A percentile compares a stretch with the other conserved stretches of the same genome.
Conservation (phyloP, 2,113 vertebrate species). For the Coryphaenoides rupestris region DNA sequence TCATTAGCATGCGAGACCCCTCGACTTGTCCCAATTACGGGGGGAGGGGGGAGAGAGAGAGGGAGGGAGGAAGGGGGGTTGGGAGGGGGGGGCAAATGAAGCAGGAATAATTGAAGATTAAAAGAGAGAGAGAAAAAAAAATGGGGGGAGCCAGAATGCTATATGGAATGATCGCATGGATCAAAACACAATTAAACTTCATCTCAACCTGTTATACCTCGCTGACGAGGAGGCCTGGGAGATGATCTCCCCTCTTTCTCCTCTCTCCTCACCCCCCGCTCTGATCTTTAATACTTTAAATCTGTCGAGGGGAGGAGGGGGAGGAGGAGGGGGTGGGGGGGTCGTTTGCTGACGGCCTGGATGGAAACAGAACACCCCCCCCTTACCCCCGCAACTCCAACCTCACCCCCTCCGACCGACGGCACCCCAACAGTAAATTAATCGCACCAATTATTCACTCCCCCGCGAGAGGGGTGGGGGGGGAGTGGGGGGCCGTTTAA, state of each 20-base stretch:
- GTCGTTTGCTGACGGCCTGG: constrained; percentile 56
- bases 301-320: constrained; percentile 55
- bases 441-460: constrained; percentile 75
- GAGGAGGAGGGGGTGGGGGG: constrained; percentile 29
- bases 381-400: too few species aligned
- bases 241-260: constrained; percentile 29
- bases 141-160: constrained; percentile 49
- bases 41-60: background rate
- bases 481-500: constrained; percentile 75
- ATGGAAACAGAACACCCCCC: constrained; percentile 52
- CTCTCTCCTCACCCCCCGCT: constrained; percentile 17
- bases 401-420: constrained; percentile 36
- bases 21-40: constrained; percentile 57
- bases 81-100: too few species aligned
- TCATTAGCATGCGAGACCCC: constrained; percentile 59
- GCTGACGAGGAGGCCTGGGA: constrained; percentile 21
- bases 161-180: constrained; percentile 68
- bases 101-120: constrained; percentile 69
- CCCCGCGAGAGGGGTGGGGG: constrained; percentile 43
- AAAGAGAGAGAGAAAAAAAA: constrained; percentile 27
- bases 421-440: constrained; percentile 75
- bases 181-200: constrained; percentile 76
- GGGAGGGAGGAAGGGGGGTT: too few species aligned
- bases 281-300: constrained; percentile 67
- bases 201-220: constrained; percentile 61